These are phyloP conservation scores for Petrocephalus microphthalmus DNA, from an alignment of 2,113 vertebrate genomes.

Conservation along the genomic window DNA sequence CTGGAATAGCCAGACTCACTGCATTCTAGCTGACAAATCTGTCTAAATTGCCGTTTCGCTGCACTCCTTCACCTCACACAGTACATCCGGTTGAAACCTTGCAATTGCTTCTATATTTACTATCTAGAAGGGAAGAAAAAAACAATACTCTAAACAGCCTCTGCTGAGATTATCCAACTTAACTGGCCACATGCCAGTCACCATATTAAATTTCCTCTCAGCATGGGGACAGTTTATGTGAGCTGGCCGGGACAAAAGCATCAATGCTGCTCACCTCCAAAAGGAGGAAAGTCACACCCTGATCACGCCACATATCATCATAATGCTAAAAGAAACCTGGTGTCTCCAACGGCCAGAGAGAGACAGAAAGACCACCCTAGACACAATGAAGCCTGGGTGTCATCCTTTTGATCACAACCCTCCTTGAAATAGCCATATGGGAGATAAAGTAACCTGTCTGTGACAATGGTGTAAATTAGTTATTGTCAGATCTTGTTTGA, in stretches of 20 bases:
- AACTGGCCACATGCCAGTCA: background rate
- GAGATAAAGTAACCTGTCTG: background rate
- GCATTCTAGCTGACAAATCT: background rate
- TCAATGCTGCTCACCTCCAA: background rate
- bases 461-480: background rate
- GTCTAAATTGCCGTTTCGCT: background rate
- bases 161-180: background rate
- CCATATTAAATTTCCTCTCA: constrained; percentile 3
- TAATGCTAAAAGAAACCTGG: background rate
- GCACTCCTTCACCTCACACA: background rate
- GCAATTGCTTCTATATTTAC: background rate
- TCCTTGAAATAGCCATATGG: background rate
- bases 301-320: background rate
- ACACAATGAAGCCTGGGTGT: background rate
- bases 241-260: background rate
- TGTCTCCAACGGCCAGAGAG: background rate
- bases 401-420: background rate
- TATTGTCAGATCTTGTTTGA: background rate
- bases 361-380: background rate
- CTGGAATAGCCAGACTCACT: background rate
- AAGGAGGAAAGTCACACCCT: background rate
- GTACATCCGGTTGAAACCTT: background rate
- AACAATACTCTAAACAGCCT: background rate
- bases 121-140: background rate
- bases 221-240: background rate